A percentile compares a stretch with the other conserved stretches of the same genome.
Conservation (phyloP, 1,140 invertebrate genomes). For the Magallana gigas region DNA sequence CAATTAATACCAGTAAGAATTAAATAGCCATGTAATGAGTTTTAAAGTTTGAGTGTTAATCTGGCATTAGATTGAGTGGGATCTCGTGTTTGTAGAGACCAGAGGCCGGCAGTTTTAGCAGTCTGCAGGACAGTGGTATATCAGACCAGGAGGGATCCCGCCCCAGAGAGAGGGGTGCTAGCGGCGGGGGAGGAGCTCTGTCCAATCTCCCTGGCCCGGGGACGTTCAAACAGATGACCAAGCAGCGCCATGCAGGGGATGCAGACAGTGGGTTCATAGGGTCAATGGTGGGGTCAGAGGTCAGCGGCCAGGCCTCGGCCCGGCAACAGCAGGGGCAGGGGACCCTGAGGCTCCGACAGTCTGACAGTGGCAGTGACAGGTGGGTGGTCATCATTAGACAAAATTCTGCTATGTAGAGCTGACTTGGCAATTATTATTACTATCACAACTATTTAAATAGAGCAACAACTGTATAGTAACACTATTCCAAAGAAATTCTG, state of each 20-base stretch:
- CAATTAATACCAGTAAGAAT: not conserved
- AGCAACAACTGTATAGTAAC: too few species aligned
- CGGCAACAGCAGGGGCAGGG: constrained; percentile 61
- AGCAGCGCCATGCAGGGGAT: constrained; percentile 68
- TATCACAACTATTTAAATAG: too few species aligned
- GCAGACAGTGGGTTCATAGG: constrained; percentile 75
- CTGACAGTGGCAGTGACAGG: constrained; percentile 32
- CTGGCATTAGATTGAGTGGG: not conserved
- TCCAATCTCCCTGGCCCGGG: constrained; percentile 70
- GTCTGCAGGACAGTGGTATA: constrained; percentile 72
- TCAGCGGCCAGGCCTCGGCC: constrained; percentile 58
- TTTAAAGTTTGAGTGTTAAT: not conserved
- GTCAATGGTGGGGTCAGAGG: constrained; percentile 73
- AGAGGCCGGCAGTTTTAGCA: constrained; percentile 66
- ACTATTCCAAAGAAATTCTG: too few species aligned
- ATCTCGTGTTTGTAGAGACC: constrained; percentile 55
- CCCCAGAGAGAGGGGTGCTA: constrained; percentile 47
- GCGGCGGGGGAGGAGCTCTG: constrained; percentile 58
- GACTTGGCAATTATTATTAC: too few species aligned
- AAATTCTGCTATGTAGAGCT: too few species aligned
- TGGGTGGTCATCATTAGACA: not conserved
- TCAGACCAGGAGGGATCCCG: constrained; percentile 67
- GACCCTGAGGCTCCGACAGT: constrained; percentile 57
- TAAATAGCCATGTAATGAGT: constrained; percentile 3
- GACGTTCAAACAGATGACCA: constrained; percentile 74